A percentile compares a stretch with the other conserved stretches of the same genome.
phyloP scores from a whole-genome alignment of 2,888 invertebrate genomes.

The Tipula unca region DNA sequence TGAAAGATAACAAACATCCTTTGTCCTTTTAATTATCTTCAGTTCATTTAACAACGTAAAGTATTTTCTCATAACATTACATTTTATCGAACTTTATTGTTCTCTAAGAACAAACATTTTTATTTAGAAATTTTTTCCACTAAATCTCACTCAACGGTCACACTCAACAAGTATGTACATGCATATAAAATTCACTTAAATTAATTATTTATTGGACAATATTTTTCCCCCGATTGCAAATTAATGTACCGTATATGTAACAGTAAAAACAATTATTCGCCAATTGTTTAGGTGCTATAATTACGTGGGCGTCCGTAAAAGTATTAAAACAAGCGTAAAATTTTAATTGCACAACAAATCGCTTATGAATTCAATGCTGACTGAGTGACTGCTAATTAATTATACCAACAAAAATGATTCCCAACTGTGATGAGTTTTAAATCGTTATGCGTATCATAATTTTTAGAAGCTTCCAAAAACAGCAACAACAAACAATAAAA shows the following conservation, averaged over 20 bases:
- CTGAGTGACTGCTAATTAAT: not conserved
- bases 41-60: not conserved
- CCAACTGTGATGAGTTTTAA: not conserved
- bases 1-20: not conserved
- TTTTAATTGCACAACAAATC: not conserved
- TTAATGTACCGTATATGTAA: not conserved
- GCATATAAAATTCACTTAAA: not conserved
- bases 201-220: not conserved
- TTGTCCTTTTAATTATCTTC: not conserved
- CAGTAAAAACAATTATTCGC: not conserved
- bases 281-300: not conserved
- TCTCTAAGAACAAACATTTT: not conserved
- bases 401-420: not conserved
- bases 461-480: too few species aligned
- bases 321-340: not conserved
- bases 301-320: not conserved
- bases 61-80: too few species aligned
- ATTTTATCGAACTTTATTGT: too few species aligned
- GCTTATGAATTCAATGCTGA: not conserved
- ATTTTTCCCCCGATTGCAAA: not conserved
- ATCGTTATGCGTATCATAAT: not conserved
- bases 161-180: not conserved
- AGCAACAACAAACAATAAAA: not conserved
- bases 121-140: not conserved
- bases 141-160: not conserved